A percentile compares a stretch with the other conserved stretches of the same genome.
These are phyloP conservation scores for Lepetodrilus schrolli DNA, from an alignment of 2,888 invertebrate species.

Conservation along the genomic window DNA sequence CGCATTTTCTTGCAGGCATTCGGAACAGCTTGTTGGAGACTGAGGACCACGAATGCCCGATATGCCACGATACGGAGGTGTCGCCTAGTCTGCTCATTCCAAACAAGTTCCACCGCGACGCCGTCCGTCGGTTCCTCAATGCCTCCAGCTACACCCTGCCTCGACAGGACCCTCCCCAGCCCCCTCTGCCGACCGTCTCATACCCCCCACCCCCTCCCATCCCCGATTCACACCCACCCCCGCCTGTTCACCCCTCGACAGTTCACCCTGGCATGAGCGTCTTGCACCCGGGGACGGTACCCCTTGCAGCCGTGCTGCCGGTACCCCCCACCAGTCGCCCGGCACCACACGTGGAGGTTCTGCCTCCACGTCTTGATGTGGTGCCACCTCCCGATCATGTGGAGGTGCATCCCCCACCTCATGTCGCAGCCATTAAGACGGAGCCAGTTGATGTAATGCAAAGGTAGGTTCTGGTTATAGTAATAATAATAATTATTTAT, in stretches of 20 bases:
- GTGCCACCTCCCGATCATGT: too few relatives aligned
- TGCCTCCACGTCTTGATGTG: background rate
- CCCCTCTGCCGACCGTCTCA: conserved; percentile 27
- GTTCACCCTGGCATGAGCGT: background rate
- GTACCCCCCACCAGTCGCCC: background rate
- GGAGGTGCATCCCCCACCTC: background rate
- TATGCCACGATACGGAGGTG: conserved; percentile 93
- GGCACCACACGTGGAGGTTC: background rate
- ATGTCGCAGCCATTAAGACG: background rate
- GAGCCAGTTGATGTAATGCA: background rate
- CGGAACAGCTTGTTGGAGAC: conserved; percentile 90
- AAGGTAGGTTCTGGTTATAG: background rate
- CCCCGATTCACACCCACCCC: background rate
- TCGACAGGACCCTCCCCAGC: conserved; percentile 16
- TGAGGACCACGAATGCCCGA: conserved; percentile 95
- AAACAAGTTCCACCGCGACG: conserved; percentile 89
- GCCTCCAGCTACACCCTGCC: conserved; percentile 87
- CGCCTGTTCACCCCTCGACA: too few relatives aligned
- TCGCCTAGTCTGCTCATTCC: conserved; percentile 94
- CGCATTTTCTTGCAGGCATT: conserved; percentile 82
- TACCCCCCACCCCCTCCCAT: background rate
- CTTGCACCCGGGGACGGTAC: conserved; percentile 35
- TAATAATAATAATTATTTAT: background rate
- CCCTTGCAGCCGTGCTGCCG: too few relatives aligned
- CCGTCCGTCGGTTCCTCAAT: conserved; percentile 91